Evolutionary conservation across 2,888 invertebrate genomes (phyloP), one percentile per base, ranked within the genome.

Genomic region (Tiliacea citrago): DNA sequence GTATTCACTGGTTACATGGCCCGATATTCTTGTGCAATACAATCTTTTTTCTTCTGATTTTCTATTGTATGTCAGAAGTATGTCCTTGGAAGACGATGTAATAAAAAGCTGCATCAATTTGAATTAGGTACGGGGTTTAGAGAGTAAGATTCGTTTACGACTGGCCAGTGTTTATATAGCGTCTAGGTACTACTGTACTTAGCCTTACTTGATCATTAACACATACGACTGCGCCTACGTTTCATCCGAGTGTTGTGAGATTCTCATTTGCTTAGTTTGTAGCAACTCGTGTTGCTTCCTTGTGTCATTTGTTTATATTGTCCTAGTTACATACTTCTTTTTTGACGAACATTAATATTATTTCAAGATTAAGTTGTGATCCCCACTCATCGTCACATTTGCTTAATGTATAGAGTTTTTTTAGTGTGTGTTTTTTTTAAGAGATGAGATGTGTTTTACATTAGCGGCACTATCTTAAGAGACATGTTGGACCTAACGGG

Each of bases 401-500:
- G 35, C 29, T 58, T 55, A 13, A 61, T 78, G 72, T 67, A 49
- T n/a, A 39, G n/a, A 79, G 62, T 42, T 62, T 73, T 18, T 51
- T 29, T 39, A 75, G n/a, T n/a, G n/a, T n/a, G n/a, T n/a, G 61
- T 42, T 62, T 79, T 18, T 51, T 29, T 42, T 73, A 78, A 68
- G 55, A 73, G 51, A 68, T 70, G 18, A 39, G 58, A 73, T 62
- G 55, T 77, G 62, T 77, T 81, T 83, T 76, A 81, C 79, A 55
- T 87, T 57, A 62, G 47, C 47, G 61, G 68, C 68, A 65, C 77
- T 80, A 75, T 82, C 68, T 79, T 77, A 75, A 79, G 58, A 79
- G 74, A 60, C 80, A 84, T 77, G 86, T 79, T 81, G 79, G n/a
- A n/a, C n/a, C n/a, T 84, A 87, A 79, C 84, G 84, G 68, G 71